Evolutionary conservation across 2,113 vertebrate species (phyloP).

Genomic region (Megaleporinus macrocephalus): DNA sequence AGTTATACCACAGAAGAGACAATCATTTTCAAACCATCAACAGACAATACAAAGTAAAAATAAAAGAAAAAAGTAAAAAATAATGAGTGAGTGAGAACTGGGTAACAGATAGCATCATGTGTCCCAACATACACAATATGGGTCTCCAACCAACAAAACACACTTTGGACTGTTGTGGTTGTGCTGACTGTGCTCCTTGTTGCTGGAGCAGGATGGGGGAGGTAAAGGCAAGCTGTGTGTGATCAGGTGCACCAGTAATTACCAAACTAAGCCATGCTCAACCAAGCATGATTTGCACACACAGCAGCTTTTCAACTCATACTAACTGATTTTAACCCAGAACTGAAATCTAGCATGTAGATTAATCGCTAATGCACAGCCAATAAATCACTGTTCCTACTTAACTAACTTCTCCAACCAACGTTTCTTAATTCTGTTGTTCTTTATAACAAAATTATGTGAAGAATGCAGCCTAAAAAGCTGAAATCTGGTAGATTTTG

Average conservation of each 20-base stretch:
- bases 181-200: conserved; percentile 24
- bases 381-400: too few species aligned
- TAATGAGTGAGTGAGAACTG: not conserved
- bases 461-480: too few species aligned
- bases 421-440: too few species aligned
- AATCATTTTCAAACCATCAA: too few species aligned
- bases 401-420: too few species aligned
- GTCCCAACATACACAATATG: not conserved
- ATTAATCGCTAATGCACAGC: not conserved
- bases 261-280: conserved; percentile 73
- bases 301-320: conserved; percentile 70
- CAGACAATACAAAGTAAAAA: too few species aligned
- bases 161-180: conserved; percentile 22
- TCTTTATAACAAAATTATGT: too few species aligned
- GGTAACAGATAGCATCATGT: not conserved
- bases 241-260: conserved; percentile 78
- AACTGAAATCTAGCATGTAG: not conserved
- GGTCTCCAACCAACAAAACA: not conserved
- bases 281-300: conserved; percentile 74
- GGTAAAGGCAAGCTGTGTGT: conserved; percentile 48
- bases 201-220: conserved; percentile 10
- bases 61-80: too few species aligned
- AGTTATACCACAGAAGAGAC: too few species aligned
- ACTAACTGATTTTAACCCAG: conserved; percentile 19
- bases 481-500: too few species aligned